Evolutionary conservation across 2,888 invertebrate genomes (phyloP).

Genomic region (Osmoderma eremita): DNA sequence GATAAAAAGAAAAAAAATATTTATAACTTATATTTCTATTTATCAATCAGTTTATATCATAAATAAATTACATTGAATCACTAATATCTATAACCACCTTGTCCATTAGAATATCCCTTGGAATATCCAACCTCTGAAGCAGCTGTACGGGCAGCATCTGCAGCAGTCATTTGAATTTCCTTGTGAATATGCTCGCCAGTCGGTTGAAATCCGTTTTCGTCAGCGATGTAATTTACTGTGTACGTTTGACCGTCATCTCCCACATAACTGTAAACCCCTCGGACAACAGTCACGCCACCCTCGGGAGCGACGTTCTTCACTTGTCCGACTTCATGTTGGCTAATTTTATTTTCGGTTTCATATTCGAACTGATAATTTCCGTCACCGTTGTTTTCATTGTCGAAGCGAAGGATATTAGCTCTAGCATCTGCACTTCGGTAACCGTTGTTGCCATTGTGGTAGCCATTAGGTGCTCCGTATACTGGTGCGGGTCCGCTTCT

Average conservation of each 20-base stretch:
- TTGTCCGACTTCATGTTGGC: slow-evolving; percentile 62
- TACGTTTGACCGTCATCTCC: slow-evolving; percentile 65
- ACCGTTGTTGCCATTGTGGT: not conserved
- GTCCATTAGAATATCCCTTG: slow-evolving; percentile 17
- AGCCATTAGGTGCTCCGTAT: slow-evolving; percentile 31
- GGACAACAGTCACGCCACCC: slow-evolving; percentile 61
- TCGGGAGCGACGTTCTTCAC: slow-evolving; percentile 60
- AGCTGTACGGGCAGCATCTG: slow-evolving; percentile 46
- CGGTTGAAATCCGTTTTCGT: slow-evolving; percentile 65
- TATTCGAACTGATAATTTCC: slow-evolving; percentile 65
- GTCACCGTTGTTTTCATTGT: slow-evolving; percentile 63
- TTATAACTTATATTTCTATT: slow-evolving; percentile 10
- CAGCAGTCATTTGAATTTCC: slow-evolving; percentile 30
- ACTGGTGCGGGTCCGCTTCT: slow-evolving; percentile 30
- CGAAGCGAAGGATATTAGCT: slow-evolving; percentile 58
- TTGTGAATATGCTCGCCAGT: slow-evolving; percentile 41
- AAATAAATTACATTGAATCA: not conserved
- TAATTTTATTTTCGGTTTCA: slow-evolving; percentile 65
- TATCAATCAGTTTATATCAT: not conserved
- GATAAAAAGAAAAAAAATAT: too few species aligned
- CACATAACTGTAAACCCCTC: slow-evolving; percentile 66
- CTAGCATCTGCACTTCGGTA: slow-evolving; percentile 32
- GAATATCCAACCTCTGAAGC: slow-evolving; percentile 49
- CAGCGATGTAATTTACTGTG: slow-evolving; percentile 65
- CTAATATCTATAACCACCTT: slow-evolving; percentile 26